Evolutionary conservation across 1,140 invertebrate species (phyloP).

Genomic region (Teleopsis dalmanni): DNA sequence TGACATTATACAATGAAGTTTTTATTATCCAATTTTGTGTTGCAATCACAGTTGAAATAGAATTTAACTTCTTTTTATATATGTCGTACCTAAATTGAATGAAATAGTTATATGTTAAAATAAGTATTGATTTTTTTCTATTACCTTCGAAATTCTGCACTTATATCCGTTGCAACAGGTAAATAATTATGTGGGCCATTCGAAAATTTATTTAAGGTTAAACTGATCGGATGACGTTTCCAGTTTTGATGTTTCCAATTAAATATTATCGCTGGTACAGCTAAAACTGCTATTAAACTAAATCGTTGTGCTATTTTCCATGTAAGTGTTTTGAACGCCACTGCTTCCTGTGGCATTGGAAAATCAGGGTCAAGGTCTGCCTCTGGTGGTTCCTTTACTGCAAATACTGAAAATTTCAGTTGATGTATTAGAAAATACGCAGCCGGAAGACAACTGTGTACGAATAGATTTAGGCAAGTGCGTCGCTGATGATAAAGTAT

Average conservation of each 20-base stretch:
- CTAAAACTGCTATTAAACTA: conserved; percentile 39
- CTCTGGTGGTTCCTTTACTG: conserved; percentile 31
- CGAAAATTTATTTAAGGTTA: conserved; percentile 57
- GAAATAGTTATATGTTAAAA: conserved; percentile 7
- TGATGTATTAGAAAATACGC: conserved; percentile 57
- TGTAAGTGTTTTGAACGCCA: conserved; percentile 43
- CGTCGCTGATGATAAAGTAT: conserved; percentile 65
- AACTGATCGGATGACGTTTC: conserved; percentile 66
- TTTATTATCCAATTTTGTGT: conserved; percentile 88
- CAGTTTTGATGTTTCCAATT: conserved; percentile 64
- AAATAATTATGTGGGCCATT: conserved; percentile 56
- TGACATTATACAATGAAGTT: conserved; percentile 65
- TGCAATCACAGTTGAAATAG: conserved; percentile 62
- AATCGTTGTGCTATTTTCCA: conserved; percentile 43
- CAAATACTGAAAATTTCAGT: conserved; percentile 46
- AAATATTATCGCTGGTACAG: conserved; percentile 45
- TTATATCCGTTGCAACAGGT: conserved; percentile 62
- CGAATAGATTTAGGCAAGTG: conserved; percentile 55
- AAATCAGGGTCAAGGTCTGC: conserved; percentile 41
- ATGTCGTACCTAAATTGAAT: conserved; percentile 19
- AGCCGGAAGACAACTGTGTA: conserved; percentile 61
- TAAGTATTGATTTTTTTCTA: conserved; percentile 32
- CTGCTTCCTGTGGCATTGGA: conserved; percentile 37
- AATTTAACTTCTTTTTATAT: conserved; percentile 56
- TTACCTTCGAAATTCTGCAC: conserved; percentile 60